These are phyloP conservation scores for Armadillidium nasatum DNA, from an alignment of 1,140 invertebrate genomes.

Conservation along the genomic window DNA sequence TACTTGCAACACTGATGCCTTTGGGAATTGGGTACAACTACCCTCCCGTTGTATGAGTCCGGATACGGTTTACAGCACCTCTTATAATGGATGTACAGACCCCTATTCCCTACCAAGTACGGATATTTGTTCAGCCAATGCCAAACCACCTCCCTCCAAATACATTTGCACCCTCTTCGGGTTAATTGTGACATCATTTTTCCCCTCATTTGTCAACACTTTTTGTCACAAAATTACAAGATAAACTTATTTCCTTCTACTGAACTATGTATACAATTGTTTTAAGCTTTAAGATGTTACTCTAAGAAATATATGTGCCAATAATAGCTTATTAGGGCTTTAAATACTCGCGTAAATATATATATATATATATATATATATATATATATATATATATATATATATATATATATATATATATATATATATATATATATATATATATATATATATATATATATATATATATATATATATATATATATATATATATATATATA, in stretches of 20 bases:
- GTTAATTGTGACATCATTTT: not conserved
- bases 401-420: too few species aligned
- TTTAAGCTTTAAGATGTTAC: too few species aligned
- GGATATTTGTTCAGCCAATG: not conserved
- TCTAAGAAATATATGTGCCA: too few species aligned
- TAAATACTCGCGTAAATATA: too few species aligned
- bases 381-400: too few species aligned
- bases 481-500: too few species aligned
- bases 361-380: too few species aligned
- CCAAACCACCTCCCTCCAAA: not conserved
- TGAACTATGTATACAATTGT: too few species aligned
- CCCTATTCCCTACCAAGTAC: not conserved
- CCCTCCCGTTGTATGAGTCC: not conserved
- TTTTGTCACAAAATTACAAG: not conserved
- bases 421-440: too few species aligned
- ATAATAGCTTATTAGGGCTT: too few species aligned
- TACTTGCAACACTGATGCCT: not conserved
- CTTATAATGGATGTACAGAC: not conserved
- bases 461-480: too few species aligned
- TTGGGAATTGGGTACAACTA: not conserved
- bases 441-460: too few species aligned
- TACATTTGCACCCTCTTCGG: not conserved
- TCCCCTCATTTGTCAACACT: not conserved
- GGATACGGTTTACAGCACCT: not conserved
- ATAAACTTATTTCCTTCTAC: not conserved